Percentiles rank a stretch among this genome's conserved stretches.
Evolutionary conservation across 2,797 vertebrate species (phyloP).

Genomic region (Catamblyrhynchus diadema): DNA sequence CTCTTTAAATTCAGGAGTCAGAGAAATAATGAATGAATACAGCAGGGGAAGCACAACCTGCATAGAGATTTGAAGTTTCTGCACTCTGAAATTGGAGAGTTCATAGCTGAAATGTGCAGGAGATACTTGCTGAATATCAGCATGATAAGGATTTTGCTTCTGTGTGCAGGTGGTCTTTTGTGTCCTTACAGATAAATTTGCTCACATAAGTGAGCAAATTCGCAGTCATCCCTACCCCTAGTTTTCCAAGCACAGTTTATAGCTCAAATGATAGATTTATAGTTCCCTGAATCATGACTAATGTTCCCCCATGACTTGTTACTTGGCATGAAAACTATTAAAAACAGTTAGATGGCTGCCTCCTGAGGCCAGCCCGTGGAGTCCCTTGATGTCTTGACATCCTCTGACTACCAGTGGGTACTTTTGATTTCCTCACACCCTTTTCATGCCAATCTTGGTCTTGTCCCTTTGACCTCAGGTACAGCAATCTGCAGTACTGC

Average conservation of each 20-base stretch:
- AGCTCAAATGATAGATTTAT: background rate
- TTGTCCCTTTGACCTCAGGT: background rate
- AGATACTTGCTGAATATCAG: background rate
- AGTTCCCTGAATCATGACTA: slow-evolving; percentile 6
- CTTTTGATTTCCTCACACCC: background rate
- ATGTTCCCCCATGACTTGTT: background rate
- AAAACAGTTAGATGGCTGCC: background rate
- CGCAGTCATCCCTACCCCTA: background rate
- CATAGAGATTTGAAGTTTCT: background rate
- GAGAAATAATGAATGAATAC: background rate
- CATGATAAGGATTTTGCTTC: background rate
- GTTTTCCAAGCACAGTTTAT: background rate
- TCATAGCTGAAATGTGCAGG: background rate
- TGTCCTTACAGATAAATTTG: background rate
- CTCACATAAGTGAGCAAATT: background rate
- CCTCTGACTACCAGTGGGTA: background rate
- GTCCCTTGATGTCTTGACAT: background rate
- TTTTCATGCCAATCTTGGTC: background rate
- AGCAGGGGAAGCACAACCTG: background rate
- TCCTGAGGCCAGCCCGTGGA: background rate
- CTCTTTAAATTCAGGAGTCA: background rate
- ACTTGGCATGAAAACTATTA: background rate
- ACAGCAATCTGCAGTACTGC: background rate
- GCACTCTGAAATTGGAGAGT: background rate
- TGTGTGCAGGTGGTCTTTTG: background rate